These are phyloP conservation scores for Threskiornis aethiopicus DNA, from an alignment of 2,797 vertebrate genomes.

Conservation along the genomic window DNA sequence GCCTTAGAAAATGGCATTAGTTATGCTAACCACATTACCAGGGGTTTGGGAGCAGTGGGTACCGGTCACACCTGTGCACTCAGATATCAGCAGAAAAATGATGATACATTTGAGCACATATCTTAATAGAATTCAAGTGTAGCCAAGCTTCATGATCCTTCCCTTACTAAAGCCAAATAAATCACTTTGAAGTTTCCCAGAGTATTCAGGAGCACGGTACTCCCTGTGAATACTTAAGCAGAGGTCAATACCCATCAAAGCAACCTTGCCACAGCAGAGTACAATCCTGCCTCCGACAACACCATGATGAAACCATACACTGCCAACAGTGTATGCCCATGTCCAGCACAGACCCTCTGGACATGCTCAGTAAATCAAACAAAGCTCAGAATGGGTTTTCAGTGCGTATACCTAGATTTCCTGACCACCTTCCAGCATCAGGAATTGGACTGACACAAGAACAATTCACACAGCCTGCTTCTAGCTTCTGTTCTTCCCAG, in stretches of 20 bases:
- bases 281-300: neutral
- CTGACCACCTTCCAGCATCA: neutral
- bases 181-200: neutral
- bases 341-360: neutral
- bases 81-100: neutral
- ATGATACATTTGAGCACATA: neutral
- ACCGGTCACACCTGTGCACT: neutral
- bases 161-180: neutral
- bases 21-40: neutral
- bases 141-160: neutral
- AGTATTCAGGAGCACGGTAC: neutral
- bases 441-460: neutral
- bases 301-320: neutral
- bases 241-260: neutral
- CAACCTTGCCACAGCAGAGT: neutral
- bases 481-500: neutral
- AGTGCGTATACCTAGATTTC: neutral
- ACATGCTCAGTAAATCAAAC: neutral
- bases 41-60: neutral
- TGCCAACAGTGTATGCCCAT: neutral
- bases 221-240: neutral
- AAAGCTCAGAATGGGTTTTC: neutral
- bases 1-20: neutral
- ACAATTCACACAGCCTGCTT: neutral
- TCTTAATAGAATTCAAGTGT: neutral